Conservation (phyloP, 2,113 vertebrate genomes). For the Bos javanicus region DNA sequence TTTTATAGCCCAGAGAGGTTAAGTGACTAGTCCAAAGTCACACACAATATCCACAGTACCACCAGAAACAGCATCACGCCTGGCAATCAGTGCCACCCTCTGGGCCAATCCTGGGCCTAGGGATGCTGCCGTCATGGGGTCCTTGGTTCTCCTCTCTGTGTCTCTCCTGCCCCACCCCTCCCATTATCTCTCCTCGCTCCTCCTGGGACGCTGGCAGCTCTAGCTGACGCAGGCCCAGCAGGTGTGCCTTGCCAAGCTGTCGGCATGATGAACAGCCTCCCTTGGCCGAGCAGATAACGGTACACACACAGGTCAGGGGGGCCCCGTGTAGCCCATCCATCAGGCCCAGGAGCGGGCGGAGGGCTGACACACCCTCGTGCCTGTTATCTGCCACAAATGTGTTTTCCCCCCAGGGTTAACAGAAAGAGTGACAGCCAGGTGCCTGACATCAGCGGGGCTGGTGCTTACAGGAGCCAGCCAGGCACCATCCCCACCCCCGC, state of each 20-base stretch:
- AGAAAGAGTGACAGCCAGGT: slow-evolving; percentile 78
- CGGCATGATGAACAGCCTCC: slow-evolving; percentile 82
- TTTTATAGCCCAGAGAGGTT: slow-evolving; percentile 1
- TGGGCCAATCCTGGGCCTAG: background rate
- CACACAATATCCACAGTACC: background rate
- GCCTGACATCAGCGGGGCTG: slow-evolving; percentile 58
- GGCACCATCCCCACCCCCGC: background rate
- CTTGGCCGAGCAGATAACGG: slow-evolving; percentile 81
- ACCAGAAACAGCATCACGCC: background rate
- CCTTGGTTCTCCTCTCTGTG: background rate
- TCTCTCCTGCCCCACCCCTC: background rate
- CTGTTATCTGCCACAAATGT: slow-evolving; percentile 79
- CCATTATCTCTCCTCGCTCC: background rate
- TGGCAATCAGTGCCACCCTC: background rate
- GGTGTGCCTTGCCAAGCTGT: slow-evolving; percentile 74
- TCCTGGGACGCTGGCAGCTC: background rate
- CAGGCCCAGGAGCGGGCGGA: slow-evolving; percentile 69
- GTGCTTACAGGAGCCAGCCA: background rate
- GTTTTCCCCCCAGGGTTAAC: slow-evolving; percentile 83
- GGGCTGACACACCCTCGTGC: slow-evolving; percentile 74
- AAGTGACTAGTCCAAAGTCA: background rate
- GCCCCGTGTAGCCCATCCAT: slow-evolving; percentile 85
- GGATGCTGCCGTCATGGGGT: background rate
- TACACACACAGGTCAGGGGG: slow-evolving; percentile 83
- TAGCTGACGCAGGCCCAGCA: slow-evolving; percentile 40